phyloP scores from a whole-genome alignment of 2,797 vertebrate genomes.

The Scolopax bukidnonensis region DNA sequence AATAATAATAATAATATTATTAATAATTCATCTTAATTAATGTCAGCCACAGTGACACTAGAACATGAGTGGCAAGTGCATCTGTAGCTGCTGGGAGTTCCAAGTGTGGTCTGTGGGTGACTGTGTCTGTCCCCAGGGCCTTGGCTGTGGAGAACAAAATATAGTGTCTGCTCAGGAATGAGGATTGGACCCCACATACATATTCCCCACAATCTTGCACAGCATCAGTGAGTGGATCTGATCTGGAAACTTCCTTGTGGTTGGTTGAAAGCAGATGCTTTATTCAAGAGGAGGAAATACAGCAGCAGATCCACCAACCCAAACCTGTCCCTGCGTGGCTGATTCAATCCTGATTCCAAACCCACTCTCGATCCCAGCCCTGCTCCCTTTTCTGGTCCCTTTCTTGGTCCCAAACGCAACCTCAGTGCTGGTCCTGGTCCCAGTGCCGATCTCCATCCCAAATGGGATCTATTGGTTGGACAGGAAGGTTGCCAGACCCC shows the following conservation, averaged over 20 bases:
- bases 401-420: neutral
- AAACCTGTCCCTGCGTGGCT: neutral
- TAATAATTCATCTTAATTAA: neutral
- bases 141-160: neutral
- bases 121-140: neutral
- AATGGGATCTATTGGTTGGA: neutral
- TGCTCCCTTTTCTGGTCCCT: neutral
- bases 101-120: neutral
- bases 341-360: neutral
- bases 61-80: neutral
- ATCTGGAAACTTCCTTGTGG: neutral
- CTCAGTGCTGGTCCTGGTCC: neutral
- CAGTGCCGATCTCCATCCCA: neutral
- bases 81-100: neutral
- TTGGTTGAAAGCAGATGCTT: neutral
- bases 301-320: neutral
- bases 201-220: neutral
- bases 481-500: neutral
- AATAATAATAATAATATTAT: neutral
- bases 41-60: neutral
- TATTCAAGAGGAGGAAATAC: neutral
- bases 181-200: neutral
- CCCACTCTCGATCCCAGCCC: neutral
- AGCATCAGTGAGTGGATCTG: neutral
- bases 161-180: neutral